A percentile compares a stretch with the other conserved stretches of the same genome.
phyloP scores from a whole-genome alignment of 1,140 invertebrate species.

The Asbolus verrucosus region DNA sequence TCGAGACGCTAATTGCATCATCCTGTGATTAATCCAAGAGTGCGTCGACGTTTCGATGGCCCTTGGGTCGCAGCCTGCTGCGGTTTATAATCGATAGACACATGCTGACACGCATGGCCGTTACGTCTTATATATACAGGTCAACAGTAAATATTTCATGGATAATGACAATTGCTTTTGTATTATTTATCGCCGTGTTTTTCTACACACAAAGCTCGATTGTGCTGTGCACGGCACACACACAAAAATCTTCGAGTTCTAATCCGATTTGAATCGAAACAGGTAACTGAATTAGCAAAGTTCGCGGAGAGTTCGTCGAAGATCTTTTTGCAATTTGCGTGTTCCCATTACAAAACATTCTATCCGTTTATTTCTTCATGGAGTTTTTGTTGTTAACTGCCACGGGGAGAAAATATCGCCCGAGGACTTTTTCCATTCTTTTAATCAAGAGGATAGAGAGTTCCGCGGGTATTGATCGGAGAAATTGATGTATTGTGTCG shows the following conservation, averaged over 20 bases:
- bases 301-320: too few species aligned
- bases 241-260: too few species aligned
- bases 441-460: slow-evolving; percentile 6
- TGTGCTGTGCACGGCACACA: too few species aligned
- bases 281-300: too few species aligned
- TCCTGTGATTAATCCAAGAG: slow-evolving; percentile 20
- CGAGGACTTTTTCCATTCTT: slow-evolving; percentile 13
- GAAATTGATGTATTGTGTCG: slow-evolving; percentile 33
- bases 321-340: background rate
- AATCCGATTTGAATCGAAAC: too few species aligned
- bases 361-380: slow-evolving; percentile 11
- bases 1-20: slow-evolving; percentile 28
- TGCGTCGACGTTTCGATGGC: slow-evolving; percentile 21
- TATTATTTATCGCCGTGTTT: slow-evolving; percentile 14
- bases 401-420: background rate
- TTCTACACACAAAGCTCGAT: too few species aligned
- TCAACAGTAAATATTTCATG: slow-evolving; percentile 43
- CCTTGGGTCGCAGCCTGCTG: slow-evolving; percentile 28
- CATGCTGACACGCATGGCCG: slow-evolving; percentile 40
- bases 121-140: slow-evolving; percentile 34
- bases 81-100: slow-evolving; percentile 37
- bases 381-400: slow-evolving; percentile 9
- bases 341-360: slow-evolving; percentile 8
- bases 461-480: slow-evolving; percentile 18
- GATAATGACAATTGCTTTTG: slow-evolving; percentile 19